Conservation (phyloP, 2,113 vertebrate genomes). For the Megatriorchis doriae region DNA sequence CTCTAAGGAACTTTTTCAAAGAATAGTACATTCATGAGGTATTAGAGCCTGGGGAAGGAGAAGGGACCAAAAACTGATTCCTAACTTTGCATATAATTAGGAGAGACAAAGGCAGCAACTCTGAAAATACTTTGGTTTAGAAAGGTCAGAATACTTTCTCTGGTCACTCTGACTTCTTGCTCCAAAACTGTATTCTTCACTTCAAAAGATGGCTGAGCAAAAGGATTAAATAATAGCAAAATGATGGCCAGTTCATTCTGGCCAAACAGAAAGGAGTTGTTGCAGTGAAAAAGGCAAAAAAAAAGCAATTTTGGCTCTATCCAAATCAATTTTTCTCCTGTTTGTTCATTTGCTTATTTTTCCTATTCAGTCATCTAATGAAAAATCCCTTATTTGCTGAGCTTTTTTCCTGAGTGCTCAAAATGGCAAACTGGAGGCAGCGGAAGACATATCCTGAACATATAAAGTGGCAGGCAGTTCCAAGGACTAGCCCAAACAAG, state of each 20-base stretch:
- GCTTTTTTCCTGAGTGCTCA: not conserved
- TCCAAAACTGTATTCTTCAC: not conserved
- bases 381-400: not conserved
- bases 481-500: not conserved
- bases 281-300: not conserved
- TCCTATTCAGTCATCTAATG: not conserved
- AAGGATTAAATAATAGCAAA: not conserved
- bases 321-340: not conserved
- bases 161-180: not conserved
- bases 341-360: not conserved
- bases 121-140: not conserved
- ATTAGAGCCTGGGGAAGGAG: not conserved
- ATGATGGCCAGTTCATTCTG: not conserved
- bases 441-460: not conserved
- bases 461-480: not conserved
- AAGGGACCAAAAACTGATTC: not conserved
- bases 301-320: not conserved
- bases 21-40: not conserved
- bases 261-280: not conserved
- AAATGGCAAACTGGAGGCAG: not conserved
- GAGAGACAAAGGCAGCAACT: not conserved
- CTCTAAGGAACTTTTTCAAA: not conserved
- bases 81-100: not conserved
- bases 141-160: not conserved
- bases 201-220: not conserved